A percentile compares a stretch with the other conserved stretches of the same genome.
These are phyloP conservation scores for Eueides isabella DNA, from an alignment of 1,140 invertebrate genomes.

Conservation along the genomic window DNA sequence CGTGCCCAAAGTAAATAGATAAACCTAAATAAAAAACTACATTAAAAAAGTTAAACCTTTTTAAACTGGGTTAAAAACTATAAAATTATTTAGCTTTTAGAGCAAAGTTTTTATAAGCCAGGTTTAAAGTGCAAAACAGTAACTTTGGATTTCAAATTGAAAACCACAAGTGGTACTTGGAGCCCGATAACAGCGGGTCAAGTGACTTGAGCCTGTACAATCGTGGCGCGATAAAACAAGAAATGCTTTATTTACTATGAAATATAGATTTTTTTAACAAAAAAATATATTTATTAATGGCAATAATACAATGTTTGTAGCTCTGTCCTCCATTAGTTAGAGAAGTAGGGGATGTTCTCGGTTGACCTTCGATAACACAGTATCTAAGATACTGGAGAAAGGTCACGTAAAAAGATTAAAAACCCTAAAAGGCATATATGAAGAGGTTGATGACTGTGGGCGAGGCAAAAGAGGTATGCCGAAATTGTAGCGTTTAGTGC, in stretches of 20 bases:
- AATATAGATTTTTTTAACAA: neutral
- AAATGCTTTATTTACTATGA: neutral
- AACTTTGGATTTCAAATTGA: constrained; percentile 9
- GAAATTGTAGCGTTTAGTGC: too few species aligned
- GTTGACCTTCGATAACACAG: too few species aligned
- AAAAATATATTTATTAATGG: too few species aligned
- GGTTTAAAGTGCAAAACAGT: constrained; percentile 2
- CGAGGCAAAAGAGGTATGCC: too few species aligned
- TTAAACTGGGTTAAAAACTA: neutral
- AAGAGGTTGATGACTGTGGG: too few species aligned
- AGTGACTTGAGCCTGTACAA: neutral
- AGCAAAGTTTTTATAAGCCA: neutral
- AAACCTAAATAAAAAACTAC: neutral
- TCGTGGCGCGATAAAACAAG: constrained; percentile 1
- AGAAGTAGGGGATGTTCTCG: too few species aligned
- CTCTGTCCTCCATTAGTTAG: too few species aligned
- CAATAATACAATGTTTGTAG: too few species aligned
- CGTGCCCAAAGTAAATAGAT: too few species aligned
- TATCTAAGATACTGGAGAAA: too few species aligned
- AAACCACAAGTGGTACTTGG: neutral
- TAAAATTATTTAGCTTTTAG: neutral
- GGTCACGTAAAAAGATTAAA: too few species aligned
- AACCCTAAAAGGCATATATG: too few species aligned
- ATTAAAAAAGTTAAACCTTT: neutral
- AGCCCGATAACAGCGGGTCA: constrained; percentile 7